Evolutionary conservation across 2,797 vertebrate species (phyloP).

Genomic region (Acanthurus leucopareius): DNA sequence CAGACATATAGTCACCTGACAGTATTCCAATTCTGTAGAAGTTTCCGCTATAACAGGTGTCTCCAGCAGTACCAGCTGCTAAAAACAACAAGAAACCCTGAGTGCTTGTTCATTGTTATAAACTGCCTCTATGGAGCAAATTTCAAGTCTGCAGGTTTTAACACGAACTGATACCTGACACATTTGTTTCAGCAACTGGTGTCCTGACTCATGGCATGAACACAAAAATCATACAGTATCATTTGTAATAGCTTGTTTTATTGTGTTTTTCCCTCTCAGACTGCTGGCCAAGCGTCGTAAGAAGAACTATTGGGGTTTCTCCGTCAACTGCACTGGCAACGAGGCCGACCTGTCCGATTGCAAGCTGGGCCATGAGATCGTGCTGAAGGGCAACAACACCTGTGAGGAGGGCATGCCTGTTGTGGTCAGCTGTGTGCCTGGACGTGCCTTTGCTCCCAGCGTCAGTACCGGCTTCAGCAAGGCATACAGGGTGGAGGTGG

Average conservation of each 20-base stretch:
- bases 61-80: no score
- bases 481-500: conserved; percentile 94
- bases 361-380: conserved; percentile 82
- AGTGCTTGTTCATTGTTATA: neutral
- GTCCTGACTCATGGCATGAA: no score
- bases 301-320: conserved; percentile 92
- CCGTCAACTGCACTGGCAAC: conserved; percentile 92
- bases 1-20: no score
- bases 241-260: neutral
- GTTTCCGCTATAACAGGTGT: no score
- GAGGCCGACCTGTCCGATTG: conserved; percentile 92
- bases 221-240: neutral
- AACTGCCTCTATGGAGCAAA: neutral
- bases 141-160: conserved; percentile 27
- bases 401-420: conserved; percentile 90
- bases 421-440: conserved; percentile 93
- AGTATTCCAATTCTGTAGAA: no score
- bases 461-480: conserved; percentile 90
- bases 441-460: conserved; percentile 91
- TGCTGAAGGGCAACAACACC: conserved; percentile 81
- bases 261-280: conserved; percentile 70
- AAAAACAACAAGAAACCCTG: conserved; percentile 9
- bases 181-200: no score
- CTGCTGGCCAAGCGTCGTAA: conserved; percentile 89
- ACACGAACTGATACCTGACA: neutral